Base-by-base conservation (phyloP, 1,140 invertebrate species). In the Ips nitidus region DNA sequence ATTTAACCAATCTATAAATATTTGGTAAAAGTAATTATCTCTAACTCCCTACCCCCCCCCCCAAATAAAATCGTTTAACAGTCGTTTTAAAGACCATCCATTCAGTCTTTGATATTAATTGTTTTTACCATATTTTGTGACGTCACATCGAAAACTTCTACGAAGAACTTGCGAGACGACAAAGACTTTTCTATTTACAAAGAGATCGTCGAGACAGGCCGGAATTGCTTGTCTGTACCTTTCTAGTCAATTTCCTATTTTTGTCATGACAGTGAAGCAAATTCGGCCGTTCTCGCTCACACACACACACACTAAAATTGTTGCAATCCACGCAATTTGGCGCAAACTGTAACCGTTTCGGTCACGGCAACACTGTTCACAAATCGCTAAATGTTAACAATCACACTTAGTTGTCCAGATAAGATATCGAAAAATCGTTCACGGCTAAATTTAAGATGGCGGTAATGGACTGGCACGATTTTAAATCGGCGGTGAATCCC, bases 321-420 rank as follows among this genome's bases (percentile, higher is more conserved):
- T 22, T 22, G 22, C 22, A 22, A 22, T 22, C 22, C 22, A 22
- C 22, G 22, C 22, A 22, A 22, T 22, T 22, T 22, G 22, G 22
- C 22, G 22, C 22, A 22, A 22, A 22, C 22, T 22, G 22, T 22
- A 22, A 22, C 22, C 22, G 22, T 22, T 22, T 22, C 0, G 22
- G 22, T 22, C n/a, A n/a, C n/a, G n/a, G n/a, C n/a, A 22, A 1
- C 45, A 2, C 7, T 22, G 3, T 50, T 50, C 6, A 22, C 45
- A 50, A 50, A 22, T 50, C 45, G 59, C 43, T 45, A 45, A 61
- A 73, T 65, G 66, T 71, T 73, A 74, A 73, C 71, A 66, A 75
- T 74, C 73, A 75, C 75, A 75, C 73, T 73, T 70, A 75, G 66
- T 70, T 70, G 68, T 70, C 61, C 59, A 64, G 68, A 57, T 56